Evolutionary conservation across 1,140 invertebrate species (phyloP), one percentile per base, ranked within the genome.

Genomic region (Conus ventricosus): DNA sequence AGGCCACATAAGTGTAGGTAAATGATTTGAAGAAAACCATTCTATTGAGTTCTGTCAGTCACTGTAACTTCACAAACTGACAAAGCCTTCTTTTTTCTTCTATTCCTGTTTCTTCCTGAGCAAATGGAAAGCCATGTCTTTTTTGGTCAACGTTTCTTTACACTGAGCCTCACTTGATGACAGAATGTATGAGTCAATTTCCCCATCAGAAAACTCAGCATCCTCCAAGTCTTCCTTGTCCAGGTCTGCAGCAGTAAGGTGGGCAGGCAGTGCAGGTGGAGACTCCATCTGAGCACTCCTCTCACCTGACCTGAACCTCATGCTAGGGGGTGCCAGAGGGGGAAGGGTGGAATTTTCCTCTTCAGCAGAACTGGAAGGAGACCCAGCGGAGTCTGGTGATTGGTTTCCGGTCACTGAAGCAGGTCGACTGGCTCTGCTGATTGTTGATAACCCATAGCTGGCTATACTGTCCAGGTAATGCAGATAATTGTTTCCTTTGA

Each of bases 191-290:
- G 51, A 55, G 27, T 71, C 39, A 23, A 87, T 75, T 80, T 87
- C 85, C 6, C 25, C 23, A 23, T 87, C 85, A 13, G n/a, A 27
- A 87, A 87, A 87, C 54, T 87, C 85, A 11, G 71, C 23, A 11
- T 87, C 85, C 5, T 8, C 15, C 4, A 87, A 0, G 13, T 87
- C 85, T 25, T 54, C 6, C n/a, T 57, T 87, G n/a, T 80, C 75
- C 67, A 87, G 85, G 25, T 87, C 85, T 17, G 85, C 71, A 54
- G 10, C 20, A 53, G 11, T 75, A 4, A 85, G 27, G 39, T 75
- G 57, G 25, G 63, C 4, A 75, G 84, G 84, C 51, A 85, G 23
- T 11, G 15, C 8, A 20, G 39, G 39, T 1, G 7, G 15, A 39
- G 53, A 17, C 51, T 85, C 13, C 20, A 53, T 17, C 23, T 75